Evolutionary conservation across 2,113 vertebrate genomes (phyloP).

Genomic region (Saguinus midas): DNA sequence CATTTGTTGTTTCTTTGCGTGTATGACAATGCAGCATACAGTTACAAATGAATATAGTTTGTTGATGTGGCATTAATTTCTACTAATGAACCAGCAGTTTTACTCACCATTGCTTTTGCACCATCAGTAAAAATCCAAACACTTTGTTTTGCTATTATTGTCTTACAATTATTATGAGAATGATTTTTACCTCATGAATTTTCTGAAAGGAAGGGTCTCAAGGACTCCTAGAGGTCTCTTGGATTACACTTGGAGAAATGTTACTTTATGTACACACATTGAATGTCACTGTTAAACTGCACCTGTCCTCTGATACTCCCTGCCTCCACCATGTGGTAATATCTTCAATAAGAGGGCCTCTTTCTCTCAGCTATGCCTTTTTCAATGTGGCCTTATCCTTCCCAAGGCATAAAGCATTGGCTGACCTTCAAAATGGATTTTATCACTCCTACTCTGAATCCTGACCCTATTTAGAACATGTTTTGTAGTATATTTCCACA

Average conservation of each 20-base stretch:
- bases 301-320: background rate
- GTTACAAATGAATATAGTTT: background rate
- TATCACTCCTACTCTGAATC: background rate
- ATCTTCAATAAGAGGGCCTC: background rate
- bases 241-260: background rate
- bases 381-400: background rate
- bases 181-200: background rate
- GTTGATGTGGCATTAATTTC: background rate
- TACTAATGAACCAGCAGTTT: background rate
- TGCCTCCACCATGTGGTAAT: background rate
- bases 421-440: background rate
- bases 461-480: background rate
- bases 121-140: background rate
- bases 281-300: background rate
- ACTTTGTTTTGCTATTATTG: background rate
- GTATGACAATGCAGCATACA: background rate
- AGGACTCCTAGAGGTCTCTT: background rate
- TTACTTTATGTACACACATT: accelerated
- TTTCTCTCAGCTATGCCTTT: background rate
- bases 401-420: background rate
- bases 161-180: background rate
- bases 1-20: background rate
- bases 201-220: background rate
- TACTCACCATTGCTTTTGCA: background rate
- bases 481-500: background rate